These are phyloP conservation scores for Butorides virescens DNA, from an alignment of 2,113 vertebrate genomes.

Conservation along the genomic window DNA sequence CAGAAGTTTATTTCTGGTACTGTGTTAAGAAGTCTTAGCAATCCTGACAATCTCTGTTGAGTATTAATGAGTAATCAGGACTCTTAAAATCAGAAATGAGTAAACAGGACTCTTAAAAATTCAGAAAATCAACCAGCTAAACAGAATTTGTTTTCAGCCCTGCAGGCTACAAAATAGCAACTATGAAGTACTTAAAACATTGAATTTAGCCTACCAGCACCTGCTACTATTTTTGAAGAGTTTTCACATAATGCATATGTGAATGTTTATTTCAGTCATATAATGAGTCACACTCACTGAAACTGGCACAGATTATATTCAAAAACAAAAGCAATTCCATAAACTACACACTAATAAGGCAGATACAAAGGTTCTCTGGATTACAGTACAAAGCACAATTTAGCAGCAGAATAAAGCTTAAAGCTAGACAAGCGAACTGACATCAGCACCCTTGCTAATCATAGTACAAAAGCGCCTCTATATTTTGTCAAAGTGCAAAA, in stretches of 20 bases:
- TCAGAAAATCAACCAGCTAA: background rate
- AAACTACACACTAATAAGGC: conserved; percentile 77
- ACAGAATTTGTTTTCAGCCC: conserved; percentile 8
- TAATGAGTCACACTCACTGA: conserved; percentile 76
- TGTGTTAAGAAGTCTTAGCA: background rate
- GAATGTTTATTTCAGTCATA: conserved; percentile 73
- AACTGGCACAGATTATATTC: conserved; percentile 72
- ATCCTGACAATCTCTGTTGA: background rate
- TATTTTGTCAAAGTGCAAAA: conserved; percentile 75
- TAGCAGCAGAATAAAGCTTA: conserved; percentile 79
- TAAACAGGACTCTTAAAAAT: background rate
- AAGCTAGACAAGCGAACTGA: conserved; percentile 78
- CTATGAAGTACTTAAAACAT: conserved; percentile 22
- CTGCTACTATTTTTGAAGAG: conserved; percentile 73
- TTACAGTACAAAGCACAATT: conserved; percentile 83
- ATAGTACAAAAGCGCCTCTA: conserved; percentile 82
- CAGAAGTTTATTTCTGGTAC: background rate
- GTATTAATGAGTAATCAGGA: background rate
- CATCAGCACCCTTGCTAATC: conserved; percentile 82
- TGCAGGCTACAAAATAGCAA: conserved; percentile 50
- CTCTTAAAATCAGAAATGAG: background rate
- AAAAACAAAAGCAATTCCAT: conserved; percentile 81
- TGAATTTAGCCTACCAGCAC: conserved; percentile 68
- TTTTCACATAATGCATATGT: conserved; percentile 71
- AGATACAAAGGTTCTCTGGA: conserved; percentile 82